Percentiles rank a stretch among this genome's conserved stretches.
Conservation (phyloP, 37 sponge, comb jelly and placozoan species). For the Halichondria panicea region DNA sequence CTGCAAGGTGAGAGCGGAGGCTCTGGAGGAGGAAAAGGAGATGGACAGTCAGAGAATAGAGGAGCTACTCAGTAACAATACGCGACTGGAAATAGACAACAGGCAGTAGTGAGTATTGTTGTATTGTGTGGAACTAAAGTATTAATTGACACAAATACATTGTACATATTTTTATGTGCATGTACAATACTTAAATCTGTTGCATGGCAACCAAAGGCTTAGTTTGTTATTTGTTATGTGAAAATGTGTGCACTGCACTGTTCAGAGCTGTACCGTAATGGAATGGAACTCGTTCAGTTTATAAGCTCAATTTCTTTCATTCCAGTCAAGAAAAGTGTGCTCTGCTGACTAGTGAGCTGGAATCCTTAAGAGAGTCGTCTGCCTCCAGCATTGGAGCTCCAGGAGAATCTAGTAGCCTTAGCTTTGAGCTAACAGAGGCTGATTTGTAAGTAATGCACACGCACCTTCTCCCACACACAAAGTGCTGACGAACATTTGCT, state of each 20-base stretch:
- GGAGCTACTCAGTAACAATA: constrained; percentile 66
- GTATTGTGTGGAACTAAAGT: too few species aligned
- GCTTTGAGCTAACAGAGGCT: constrained; percentile 70
- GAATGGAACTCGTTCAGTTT: not conserved
- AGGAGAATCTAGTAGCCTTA: constrained; percentile 51
- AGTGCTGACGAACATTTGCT: too few species aligned
- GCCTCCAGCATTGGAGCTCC: constrained; percentile 12
- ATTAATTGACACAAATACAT: too few species aligned
- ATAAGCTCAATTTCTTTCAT: not conserved
- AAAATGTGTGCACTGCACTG: not conserved
- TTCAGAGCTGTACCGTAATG: not conserved
- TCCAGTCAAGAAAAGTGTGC: constrained; percentile 46
- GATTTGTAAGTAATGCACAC: constrained; percentile 41
- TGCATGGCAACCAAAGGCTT: too few species aligned
- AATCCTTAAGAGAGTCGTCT: constrained; percentile 37
- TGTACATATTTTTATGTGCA: too few species aligned
- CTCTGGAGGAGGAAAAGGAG: constrained; percentile 77
- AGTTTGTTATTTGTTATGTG: not conserved
- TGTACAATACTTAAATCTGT: too few species aligned
- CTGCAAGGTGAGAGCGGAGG: constrained; percentile 66
- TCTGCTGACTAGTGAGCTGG: constrained; percentile 29
- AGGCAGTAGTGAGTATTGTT: constrained; percentile 72
- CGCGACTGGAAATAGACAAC: constrained; percentile 72
- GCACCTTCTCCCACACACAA: not conserved
- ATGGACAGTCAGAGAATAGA: constrained; percentile 73